A percentile compares a stretch with the other conserved stretches of the same genome.
These are phyloP conservation scores for Abscondita cerata DNA, from an alignment of 2,888 invertebrate genomes.

Conservation along the genomic window DNA sequence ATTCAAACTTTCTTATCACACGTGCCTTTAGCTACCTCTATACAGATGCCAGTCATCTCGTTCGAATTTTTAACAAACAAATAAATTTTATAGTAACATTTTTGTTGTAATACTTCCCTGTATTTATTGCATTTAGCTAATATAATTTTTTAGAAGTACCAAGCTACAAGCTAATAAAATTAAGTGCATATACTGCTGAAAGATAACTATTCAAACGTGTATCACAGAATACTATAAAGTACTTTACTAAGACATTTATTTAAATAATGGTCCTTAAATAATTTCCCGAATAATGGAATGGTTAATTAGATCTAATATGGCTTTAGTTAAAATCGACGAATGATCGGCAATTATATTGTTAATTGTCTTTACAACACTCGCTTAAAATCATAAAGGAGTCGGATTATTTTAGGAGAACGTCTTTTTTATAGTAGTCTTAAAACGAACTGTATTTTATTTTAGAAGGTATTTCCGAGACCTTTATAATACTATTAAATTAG, in stretches of 20 bases:
- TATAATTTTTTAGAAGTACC: constrained; percentile 7
- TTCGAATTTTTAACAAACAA: constrained; percentile 1
- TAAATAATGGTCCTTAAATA: constrained; percentile 12
- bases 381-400: neutral
- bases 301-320: too few relatives aligned
- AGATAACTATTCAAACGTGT: constrained; percentile 22
- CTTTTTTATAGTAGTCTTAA: too few relatives aligned
- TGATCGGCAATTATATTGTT: too few relatives aligned
- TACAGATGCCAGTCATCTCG: neutral
- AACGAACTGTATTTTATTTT: too few relatives aligned
- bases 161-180: constrained; percentile 15
- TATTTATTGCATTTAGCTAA: neutral
- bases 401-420: too few relatives aligned
- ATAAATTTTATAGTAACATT: neutral
- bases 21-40: neutral
- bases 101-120: constrained; percentile 12
- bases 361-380: neutral
- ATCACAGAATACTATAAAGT: constrained; percentile 32
- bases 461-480: too few relatives aligned
- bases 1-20: constrained; percentile 11
- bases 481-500: too few relatives aligned
- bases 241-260: constrained; percentile 19
- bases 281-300: neutral
- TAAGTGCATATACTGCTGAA: constrained; percentile 17
- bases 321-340: too few relatives aligned